phyloP scores from a whole-genome alignment of 2,113 vertebrate species.

The Serilophus lunatus region DNA sequence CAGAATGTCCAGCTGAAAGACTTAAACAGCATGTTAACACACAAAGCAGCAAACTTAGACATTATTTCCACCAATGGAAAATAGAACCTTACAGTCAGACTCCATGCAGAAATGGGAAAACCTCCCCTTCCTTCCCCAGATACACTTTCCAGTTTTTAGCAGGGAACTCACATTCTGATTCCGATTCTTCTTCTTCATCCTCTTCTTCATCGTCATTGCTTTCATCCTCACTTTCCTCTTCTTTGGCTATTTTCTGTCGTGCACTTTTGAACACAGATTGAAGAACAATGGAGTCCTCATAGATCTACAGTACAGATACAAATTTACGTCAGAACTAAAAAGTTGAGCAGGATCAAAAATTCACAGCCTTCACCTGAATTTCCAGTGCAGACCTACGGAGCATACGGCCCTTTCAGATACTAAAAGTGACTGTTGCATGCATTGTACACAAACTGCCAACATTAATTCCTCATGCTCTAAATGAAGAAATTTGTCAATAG shows the following conservation, averaged over 20 bases:
- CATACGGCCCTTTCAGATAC: neutral
- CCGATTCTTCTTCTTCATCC: slow-evolving; percentile 83
- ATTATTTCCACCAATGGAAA: neutral
- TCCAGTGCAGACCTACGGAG: neutral
- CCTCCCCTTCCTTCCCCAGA: neutral
- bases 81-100: neutral
- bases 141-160: neutral
- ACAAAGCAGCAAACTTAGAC: neutral
- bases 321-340: neutral
- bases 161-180: slow-evolving; percentile 84
- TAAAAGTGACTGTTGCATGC: neutral
- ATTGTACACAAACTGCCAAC: neutral
- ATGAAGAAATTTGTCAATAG: neutral
- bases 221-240: slow-evolving; percentile 93
- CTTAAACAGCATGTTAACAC: neutral
- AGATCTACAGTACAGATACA: slow-evolving; percentile 79
- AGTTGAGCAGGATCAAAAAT: neutral
- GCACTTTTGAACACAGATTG: slow-evolving; percentile 98
- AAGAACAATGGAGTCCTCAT: slow-evolving; percentile 96
- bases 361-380: neutral
- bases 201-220: slow-evolving; percentile 87
- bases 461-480: neutral
- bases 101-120: neutral
- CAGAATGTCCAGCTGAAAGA: neutral
- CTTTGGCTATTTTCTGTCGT: slow-evolving; percentile 94